Percentiles rank a stretch among this genome's conserved stretches.
Conservation (phyloP, 1,140 invertebrate species). For the Drosophila auraria region DNA sequence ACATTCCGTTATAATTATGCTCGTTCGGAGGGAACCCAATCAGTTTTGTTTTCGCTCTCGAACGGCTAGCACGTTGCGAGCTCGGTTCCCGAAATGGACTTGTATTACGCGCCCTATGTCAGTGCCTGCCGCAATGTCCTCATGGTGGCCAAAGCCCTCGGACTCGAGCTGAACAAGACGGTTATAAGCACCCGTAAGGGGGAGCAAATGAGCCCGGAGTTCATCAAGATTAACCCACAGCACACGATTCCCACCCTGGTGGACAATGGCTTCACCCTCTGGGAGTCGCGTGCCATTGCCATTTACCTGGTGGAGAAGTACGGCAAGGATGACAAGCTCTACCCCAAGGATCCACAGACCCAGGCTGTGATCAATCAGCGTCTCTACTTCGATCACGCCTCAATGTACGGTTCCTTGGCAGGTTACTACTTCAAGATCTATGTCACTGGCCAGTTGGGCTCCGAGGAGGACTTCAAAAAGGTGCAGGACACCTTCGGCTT, state of each 20-base stretch:
- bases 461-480: slow-evolving; percentile 88
- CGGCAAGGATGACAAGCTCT: slow-evolving; percentile 85
- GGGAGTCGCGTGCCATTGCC: slow-evolving; percentile 72
- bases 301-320: slow-evolving; percentile 71
- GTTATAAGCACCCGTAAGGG: slow-evolving; percentile 87
- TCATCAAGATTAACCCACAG: slow-evolving; percentile 73
- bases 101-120: slow-evolving; percentile 44
- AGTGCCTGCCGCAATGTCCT: slow-evolving; percentile 83
- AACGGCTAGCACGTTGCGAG: slow-evolving; percentile 22
- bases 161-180: slow-evolving; percentile 80
- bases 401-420: slow-evolving; percentile 81
- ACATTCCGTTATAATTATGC: neutral
- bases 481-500: slow-evolving; percentile 88
- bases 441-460: slow-evolving; percentile 86
- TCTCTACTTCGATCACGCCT: slow-evolving; percentile 87
- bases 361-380: slow-evolving; percentile 86
- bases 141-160: slow-evolving; percentile 84
- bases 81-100: slow-evolving; percentile 50
- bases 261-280: slow-evolving; percentile 56
- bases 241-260: slow-evolving; percentile 73
- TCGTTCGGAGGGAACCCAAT: slow-evolving; percentile 1
- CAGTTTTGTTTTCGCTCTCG: slow-evolving; percentile 4
- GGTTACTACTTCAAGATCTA: slow-evolving; percentile 88
- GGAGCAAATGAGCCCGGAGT: slow-evolving; percentile 89
- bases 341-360: slow-evolving; percentile 86